Conservation (phyloP, 2,797 vertebrate species). For the Myotis vivesi region DNA sequence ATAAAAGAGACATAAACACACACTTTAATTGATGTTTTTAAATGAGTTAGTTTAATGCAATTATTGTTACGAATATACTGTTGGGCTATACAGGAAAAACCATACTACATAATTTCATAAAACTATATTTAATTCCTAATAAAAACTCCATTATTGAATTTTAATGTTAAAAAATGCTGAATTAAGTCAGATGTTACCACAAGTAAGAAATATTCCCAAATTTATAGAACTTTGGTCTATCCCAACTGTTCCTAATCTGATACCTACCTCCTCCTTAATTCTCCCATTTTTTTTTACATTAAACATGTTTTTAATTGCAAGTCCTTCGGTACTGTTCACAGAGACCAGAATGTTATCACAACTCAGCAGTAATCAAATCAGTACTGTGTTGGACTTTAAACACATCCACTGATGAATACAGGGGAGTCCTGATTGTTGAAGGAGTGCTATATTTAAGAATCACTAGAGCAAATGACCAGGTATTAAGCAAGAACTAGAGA, state of each 20-base stretch:
- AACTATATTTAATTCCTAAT: background rate
- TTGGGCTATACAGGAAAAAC: background rate
- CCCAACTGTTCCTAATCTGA: background rate
- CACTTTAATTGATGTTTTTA: background rate
- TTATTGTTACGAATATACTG: background rate
- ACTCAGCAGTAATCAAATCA: background rate
- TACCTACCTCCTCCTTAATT: background rate
- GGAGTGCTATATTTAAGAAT: background rate
- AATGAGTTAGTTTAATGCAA: slow-evolving; percentile 6
- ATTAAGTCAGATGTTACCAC: background rate
- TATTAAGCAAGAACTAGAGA: background rate
- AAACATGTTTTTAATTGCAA: background rate
- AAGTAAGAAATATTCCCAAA: background rate
- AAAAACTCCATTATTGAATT: background rate
- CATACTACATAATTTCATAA: background rate
- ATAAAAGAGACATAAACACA: slow-evolving; percentile 19
- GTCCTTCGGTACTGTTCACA: background rate
- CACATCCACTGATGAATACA: background rate
- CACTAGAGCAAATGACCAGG: background rate
- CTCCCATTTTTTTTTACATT: background rate
- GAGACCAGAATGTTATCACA: background rate
- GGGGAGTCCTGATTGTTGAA: background rate
- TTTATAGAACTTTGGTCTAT: background rate
- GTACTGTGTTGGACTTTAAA: background rate
- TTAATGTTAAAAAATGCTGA: slow-evolving; percentile 3